These are phyloP conservation scores for Apis florea DNA, from an alignment of 1,140 invertebrate genomes.

Conservation along the genomic window DNA sequence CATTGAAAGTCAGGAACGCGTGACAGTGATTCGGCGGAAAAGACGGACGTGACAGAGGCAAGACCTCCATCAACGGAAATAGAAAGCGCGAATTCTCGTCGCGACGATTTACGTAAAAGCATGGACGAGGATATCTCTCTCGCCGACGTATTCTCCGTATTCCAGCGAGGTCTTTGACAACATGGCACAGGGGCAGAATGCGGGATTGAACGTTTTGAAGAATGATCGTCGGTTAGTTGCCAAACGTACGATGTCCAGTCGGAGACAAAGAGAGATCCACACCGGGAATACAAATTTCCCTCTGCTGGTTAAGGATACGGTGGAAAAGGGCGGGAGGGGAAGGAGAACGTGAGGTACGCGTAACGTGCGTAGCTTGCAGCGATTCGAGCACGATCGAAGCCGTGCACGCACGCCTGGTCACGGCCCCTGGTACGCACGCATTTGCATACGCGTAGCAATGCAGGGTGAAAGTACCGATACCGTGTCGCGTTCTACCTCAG, in stretches of 20 bases:
- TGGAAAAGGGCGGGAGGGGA: not conserved
- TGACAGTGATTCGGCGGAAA: not conserved
- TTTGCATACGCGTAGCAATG: conserved; percentile 50
- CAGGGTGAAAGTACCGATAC: conserved; percentile 51
- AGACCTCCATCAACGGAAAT: not conserved
- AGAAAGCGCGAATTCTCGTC: conserved; percentile 3
- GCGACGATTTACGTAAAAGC: not conserved
- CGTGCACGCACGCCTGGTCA: conserved; percentile 36
- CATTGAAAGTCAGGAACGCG: not conserved
- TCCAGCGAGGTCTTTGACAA: not conserved
- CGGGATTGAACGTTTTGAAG: not conserved
- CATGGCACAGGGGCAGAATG: not conserved
- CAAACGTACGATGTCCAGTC: conserved; percentile 2
- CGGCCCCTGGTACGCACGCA: conserved; percentile 24
- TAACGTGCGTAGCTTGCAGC: conserved; percentile 30
- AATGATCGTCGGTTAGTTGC: conserved; percentile 13
- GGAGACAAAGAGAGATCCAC: conserved; percentile 15
- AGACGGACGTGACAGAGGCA: not conserved
- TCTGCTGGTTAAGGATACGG: not conserved
- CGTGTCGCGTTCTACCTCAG: conserved; percentile 10
- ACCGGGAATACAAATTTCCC: conserved; percentile 38
- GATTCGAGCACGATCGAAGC: conserved; percentile 22
- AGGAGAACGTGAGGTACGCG: conserved; percentile 28
- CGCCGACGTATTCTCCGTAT: not conserved
- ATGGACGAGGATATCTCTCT: not conserved